phyloP scores from a whole-genome alignment of 2,888 invertebrate genomes.

The Danaus chrysippus region DNA sequence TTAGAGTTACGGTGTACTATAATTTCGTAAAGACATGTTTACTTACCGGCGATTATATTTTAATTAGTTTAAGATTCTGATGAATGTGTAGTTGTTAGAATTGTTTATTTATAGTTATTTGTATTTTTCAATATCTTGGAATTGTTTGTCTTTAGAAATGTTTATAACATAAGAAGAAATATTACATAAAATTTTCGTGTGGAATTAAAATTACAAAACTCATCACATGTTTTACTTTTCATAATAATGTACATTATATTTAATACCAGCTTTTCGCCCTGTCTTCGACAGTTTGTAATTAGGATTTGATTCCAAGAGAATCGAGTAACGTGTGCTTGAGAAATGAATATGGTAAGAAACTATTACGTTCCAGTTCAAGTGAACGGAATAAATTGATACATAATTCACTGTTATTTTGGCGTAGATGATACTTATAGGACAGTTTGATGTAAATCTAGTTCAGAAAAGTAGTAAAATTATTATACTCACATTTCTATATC shows the following conservation, averaged over 20 bases:
- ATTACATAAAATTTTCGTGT: not conserved
- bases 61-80: constrained; percentile 56
- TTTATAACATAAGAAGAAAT: not conserved
- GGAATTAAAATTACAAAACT: not conserved
- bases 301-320: too few species aligned
- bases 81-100: constrained; percentile 42
- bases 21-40: constrained; percentile 57
- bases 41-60: constrained; percentile 48
- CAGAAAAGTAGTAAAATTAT: too few species aligned
- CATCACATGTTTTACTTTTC: not conserved
- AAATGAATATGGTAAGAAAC: too few species aligned
- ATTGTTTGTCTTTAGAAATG: not conserved
- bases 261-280: too few species aligned
- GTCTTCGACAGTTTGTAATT: too few species aligned
- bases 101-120: constrained; percentile 32
- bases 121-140: constrained; percentile 3
- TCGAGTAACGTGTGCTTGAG: too few species aligned
- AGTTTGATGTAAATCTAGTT: too few species aligned
- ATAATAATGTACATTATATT: not conserved
- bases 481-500: too few species aligned
- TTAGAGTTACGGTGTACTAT: constrained; percentile 59
- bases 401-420: too few species aligned
- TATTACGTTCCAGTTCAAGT: too few species aligned
- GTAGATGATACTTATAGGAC: too few species aligned
- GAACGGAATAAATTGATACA: too few species aligned